Conservation (phyloP, 2,113 vertebrate species). For the Eidolon helvum region DNA sequence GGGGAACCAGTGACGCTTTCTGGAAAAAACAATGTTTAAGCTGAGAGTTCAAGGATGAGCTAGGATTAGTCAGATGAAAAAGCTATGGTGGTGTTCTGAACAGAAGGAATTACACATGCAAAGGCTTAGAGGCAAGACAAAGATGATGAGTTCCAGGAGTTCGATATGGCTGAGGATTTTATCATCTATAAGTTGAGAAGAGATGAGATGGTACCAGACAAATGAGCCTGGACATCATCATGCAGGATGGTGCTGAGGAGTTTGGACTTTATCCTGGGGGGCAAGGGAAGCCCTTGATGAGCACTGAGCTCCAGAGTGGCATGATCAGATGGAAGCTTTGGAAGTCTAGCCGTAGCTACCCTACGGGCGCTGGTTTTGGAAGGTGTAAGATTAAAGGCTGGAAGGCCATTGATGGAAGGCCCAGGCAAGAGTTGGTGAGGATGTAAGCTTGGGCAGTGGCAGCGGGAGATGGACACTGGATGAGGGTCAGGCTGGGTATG, state of each 20-base stretch:
- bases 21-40: not conserved
- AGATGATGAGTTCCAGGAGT: not conserved
- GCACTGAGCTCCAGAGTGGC: not conserved
- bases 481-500: not conserved
- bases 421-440: not conserved
- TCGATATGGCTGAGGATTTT: not conserved
- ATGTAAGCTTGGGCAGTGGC: not conserved
- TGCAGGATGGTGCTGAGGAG: accelerated
- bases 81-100: not conserved
- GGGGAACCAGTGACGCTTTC: not conserved
- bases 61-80: not conserved
- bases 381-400: not conserved
- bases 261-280: not conserved
- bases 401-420: not conserved
- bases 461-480: not conserved
- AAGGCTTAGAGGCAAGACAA: not conserved
- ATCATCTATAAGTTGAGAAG: not conserved
- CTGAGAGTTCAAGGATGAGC: not conserved
- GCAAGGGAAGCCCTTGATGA: not conserved
- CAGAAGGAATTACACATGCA: not conserved
- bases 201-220: not conserved
- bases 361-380: not conserved
- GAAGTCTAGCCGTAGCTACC: not conserved
- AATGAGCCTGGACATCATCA: not conserved
- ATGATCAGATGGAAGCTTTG: not conserved